A percentile compares a stretch with the other conserved stretches of the same genome.
These are phyloP conservation scores for Girardinichthys multiradiatus DNA, from an alignment of 2,113 vertebrate genomes.

Conservation along the genomic window DNA sequence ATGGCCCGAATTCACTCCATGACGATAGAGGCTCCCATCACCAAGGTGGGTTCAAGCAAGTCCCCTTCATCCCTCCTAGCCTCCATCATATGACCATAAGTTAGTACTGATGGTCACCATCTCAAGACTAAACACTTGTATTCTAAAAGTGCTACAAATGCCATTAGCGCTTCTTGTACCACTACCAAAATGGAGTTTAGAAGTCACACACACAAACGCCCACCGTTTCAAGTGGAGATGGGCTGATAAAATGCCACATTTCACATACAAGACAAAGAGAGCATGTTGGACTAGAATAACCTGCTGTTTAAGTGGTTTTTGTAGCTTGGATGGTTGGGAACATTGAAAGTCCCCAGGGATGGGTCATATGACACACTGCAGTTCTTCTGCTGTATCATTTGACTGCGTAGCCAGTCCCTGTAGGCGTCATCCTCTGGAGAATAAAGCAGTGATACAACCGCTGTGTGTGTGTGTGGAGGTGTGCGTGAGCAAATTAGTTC, in stretches of 20 bases:
- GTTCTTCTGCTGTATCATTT: constrained; percentile 71
- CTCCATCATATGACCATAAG: constrained; percentile 40
- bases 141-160: constrained; percentile 29
- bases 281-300: constrained; percentile 38
- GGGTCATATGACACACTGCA: constrained; percentile 72
- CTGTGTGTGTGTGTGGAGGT: constrained; percentile 30
- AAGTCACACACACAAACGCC: constrained; percentile 44
- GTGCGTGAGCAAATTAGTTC: constrained; percentile 11
- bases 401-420: constrained; percentile 64
- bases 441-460: constrained; percentile 58
- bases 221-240: constrained; percentile 44
- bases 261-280: constrained; percentile 41
- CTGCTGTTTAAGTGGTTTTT: constrained; percentile 50
- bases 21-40: constrained; percentile 98
- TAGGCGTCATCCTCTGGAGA: constrained; percentile 63
- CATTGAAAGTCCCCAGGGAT: constrained; percentile 60
- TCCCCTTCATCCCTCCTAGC: constrained; percentile 4
- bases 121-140: constrained; percentile 55
- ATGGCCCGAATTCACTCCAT: constrained; percentile 98
- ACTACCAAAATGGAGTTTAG: constrained; percentile 9
- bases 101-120: constrained; percentile 28
- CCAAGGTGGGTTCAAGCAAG: constrained; percentile 85
- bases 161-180: constrained; percentile 47
- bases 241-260: constrained; percentile 56
- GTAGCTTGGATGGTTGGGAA: constrained; percentile 47